Conservation (phyloP, 1,140 invertebrate genomes). For the Archivesica marissinica region DNA sequence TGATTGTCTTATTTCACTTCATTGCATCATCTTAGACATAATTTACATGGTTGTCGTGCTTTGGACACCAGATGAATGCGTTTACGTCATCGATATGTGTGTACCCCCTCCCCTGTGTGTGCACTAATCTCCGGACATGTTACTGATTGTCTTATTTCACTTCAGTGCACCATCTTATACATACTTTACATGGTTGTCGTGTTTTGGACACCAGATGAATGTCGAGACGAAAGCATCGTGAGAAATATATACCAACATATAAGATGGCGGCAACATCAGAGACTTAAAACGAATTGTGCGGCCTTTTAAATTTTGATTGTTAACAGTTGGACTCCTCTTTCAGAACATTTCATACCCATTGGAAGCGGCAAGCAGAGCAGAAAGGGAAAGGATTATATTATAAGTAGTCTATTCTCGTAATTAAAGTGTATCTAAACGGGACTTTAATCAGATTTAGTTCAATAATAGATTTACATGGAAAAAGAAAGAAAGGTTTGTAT, state of each 20-base stretch:
- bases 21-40: neutral
- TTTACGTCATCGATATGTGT: no score
- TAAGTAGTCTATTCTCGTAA: conserved; percentile 53
- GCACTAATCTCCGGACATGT: no score
- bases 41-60: conserved; percentile 8
- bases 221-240: conserved; percentile 31
- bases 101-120: no score
- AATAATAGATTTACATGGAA: conserved; percentile 59
- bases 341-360: conserved; percentile 13
- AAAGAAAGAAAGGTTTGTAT: conserved; percentile 33
- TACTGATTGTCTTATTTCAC: neutral
- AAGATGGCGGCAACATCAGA: conserved; percentile 22
- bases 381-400: conserved; percentile 52
- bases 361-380: neutral
- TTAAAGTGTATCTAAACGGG: conserved; percentile 61
- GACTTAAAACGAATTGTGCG: conserved; percentile 19
- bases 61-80: no score
- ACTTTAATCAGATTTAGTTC: conserved; percentile 55
- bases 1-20: neutral
- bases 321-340: conserved; percentile 11
- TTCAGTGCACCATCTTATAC: neutral
- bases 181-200: neutral
- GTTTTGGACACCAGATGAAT: conserved; percentile 12
- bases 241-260: neutral
- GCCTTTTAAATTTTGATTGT: neutral